A percentile compares a stretch with the other conserved stretches of the same genome.
These are phyloP conservation scores for Eristalis pertinax DNA, from an alignment of 2,888 invertebrate genomes.

Conservation along the genomic window DNA sequence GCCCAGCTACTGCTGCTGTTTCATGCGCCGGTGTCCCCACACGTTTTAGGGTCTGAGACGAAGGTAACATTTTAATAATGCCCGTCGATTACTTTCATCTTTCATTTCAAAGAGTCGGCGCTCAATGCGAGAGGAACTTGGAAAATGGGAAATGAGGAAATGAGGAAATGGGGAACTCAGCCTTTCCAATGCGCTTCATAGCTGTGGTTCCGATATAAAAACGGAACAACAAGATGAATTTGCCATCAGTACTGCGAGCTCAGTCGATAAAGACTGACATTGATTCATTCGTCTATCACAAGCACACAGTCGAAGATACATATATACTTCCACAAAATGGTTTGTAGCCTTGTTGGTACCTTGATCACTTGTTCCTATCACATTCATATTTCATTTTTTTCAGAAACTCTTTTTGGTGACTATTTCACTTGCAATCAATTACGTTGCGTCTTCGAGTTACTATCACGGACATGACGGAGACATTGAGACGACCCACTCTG, in stretches of 20 bases:
- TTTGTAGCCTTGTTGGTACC: neutral
- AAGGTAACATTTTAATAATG: slow-evolving; percentile 55
- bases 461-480: slow-evolving; percentile 33
- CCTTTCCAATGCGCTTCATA: slow-evolving; percentile 53
- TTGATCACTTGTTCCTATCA: neutral
- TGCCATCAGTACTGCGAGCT: slow-evolving; percentile 53
- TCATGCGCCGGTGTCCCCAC: slow-evolving; percentile 15
- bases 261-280: slow-evolving; percentile 33
- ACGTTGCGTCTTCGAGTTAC: slow-evolving; percentile 21
- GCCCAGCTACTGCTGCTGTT: slow-evolving; percentile 38
- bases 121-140: slow-evolving; percentile 11
- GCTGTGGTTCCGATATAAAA: slow-evolving; percentile 55
- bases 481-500: slow-evolving; percentile 83
- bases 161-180: slow-evolving; percentile 48
- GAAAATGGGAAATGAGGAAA: slow-evolving; percentile 48
- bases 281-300: slow-evolving; percentile 16
- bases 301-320: neutral
- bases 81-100: slow-evolving; percentile 64
- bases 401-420: slow-evolving; percentile 42
- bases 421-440: slow-evolving; percentile 27
- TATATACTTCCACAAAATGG: slow-evolving; percentile 27
- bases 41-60: slow-evolving; percentile 22
- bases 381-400: neutral
- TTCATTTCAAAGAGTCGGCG: slow-evolving; percentile 20
- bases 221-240: slow-evolving; percentile 45